Conservation (phyloP, 2,113 vertebrate genomes). For the Eretmochelys imbricata region DNA sequence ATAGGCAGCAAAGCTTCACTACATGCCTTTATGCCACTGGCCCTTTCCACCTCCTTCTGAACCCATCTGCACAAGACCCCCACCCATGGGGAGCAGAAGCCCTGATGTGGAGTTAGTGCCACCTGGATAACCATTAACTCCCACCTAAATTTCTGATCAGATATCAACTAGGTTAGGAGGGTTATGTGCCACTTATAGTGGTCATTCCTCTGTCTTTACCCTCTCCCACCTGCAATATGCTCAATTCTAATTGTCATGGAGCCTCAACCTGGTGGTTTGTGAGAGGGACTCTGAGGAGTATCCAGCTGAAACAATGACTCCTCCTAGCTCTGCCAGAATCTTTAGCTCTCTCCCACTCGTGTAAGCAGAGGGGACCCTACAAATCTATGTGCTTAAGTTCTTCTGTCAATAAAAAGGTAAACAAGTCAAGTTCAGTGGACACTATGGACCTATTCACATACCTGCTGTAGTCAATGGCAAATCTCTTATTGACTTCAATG, state of each 20-base stretch:
- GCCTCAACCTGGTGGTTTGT: background rate
- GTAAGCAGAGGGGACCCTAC: background rate
- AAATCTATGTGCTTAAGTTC: background rate
- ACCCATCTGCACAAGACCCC: background rate
- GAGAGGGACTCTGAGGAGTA: background rate
- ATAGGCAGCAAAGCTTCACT: background rate
- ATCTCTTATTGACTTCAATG: background rate
- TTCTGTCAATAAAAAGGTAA: background rate
- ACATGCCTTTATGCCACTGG: background rate
- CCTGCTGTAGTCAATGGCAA: background rate
- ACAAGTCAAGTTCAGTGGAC: background rate
- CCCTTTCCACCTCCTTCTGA: accelerated
- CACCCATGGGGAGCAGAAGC: background rate
- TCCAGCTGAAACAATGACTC: background rate
- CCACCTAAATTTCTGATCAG: accelerated
- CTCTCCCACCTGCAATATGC: background rate
- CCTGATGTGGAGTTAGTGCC: background rate
- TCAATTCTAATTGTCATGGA: background rate
- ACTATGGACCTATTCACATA: background rate
- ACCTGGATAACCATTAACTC: background rate
- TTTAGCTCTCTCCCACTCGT: background rate
- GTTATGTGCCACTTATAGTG: accelerated
- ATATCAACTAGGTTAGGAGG: accelerated
- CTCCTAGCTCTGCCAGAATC: background rate
- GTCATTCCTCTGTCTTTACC: background rate